Evolutionary conservation across 2,797 vertebrate genomes (phyloP).

Genomic region (Leptoclinus maculatus): DNA sequence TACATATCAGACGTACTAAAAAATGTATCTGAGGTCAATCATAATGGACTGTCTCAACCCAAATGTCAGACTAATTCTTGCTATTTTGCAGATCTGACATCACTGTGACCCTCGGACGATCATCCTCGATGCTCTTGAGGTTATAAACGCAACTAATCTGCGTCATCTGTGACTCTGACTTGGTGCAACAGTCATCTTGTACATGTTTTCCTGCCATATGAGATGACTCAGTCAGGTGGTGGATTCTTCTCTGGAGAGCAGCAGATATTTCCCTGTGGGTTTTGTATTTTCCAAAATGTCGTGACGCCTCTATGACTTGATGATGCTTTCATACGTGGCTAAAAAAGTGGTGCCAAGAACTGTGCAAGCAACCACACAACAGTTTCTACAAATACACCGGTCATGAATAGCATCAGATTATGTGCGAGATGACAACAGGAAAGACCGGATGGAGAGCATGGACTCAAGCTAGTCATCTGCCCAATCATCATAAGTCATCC

Average conservation of each 20-base stretch:
- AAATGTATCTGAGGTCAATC: conserved; percentile 42
- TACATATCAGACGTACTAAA: conserved; percentile 6
- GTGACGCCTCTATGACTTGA: conserved; percentile 26
- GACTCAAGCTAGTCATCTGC: conserved; percentile 44
- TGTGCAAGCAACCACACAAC: conserved; percentile 20
- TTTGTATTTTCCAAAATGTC: conserved; percentile 50
- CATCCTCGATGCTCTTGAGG: conserved; percentile 13
- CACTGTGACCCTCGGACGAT: conserved; percentile 34
- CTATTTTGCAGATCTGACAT: conserved; percentile 51
- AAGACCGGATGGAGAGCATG: conserved; percentile 46
- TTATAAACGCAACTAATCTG: conserved; percentile 58
- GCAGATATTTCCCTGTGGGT: conserved; percentile 35
- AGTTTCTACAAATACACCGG: conserved; percentile 24
- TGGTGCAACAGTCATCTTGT: conserved; percentile 44
- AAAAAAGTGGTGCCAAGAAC: conserved; percentile 33
- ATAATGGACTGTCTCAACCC: conserved; percentile 28
- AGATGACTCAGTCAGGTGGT: conserved; percentile 67
- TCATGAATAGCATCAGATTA: conserved; percentile 39
- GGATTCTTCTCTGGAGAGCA: conserved; percentile 50
- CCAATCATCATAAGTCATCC: conserved; percentile 48
- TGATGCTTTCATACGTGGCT: conserved; percentile 32
- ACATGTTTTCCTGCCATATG: conserved; percentile 40
- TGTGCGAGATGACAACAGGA: conserved; percentile 53
- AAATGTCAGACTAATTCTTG: conserved; percentile 42
- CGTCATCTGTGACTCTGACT: conserved; percentile 58